A percentile compares a stretch with the other conserved stretches of the same genome.
These are phyloP conservation scores for Lucilia sericata DNA, from an alignment of 1,140 invertebrate species.

Conservation along the genomic window DNA sequence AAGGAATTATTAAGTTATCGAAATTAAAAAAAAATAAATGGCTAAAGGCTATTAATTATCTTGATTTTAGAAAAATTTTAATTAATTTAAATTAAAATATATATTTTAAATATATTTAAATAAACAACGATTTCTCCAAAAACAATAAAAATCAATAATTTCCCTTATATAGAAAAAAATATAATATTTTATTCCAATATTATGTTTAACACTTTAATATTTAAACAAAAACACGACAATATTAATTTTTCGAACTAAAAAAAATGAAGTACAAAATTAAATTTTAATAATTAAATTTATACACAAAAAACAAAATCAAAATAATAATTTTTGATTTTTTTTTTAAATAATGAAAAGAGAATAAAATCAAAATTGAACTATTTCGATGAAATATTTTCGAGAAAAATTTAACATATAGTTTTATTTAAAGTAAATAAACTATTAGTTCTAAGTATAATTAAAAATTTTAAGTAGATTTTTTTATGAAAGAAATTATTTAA, in stretches of 20 bases:
- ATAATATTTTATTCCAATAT: too few relatives aligned
- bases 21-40: too few relatives aligned
- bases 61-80: too few relatives aligned
- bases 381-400: background rate
- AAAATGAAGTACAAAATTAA: slow-evolving; percentile 61
- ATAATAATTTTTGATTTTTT: background rate
- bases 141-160: too few relatives aligned
- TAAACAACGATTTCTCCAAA: too few relatives aligned
- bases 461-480: background rate
- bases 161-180: too few relatives aligned
- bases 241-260: slow-evolving; percentile 59
- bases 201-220: background rate
- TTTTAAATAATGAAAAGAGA: background rate
- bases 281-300: slow-evolving; percentile 53
- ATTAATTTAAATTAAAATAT: too few relatives aligned
- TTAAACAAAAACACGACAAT: slow-evolving; percentile 62
- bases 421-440: background rate
- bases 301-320: slow-evolving; percentile 43
- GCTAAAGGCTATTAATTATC: too few relatives aligned
- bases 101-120: too few relatives aligned
- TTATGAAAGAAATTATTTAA: slow-evolving; percentile 15
- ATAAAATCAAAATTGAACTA: background rate
- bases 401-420: background rate
- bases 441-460: background rate
- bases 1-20: too few relatives aligned